Evolutionary conservation across 1,140 invertebrate species (phyloP), one percentile per base, ranked within the genome.

Genomic region (Vanessa atalanta): DNA sequence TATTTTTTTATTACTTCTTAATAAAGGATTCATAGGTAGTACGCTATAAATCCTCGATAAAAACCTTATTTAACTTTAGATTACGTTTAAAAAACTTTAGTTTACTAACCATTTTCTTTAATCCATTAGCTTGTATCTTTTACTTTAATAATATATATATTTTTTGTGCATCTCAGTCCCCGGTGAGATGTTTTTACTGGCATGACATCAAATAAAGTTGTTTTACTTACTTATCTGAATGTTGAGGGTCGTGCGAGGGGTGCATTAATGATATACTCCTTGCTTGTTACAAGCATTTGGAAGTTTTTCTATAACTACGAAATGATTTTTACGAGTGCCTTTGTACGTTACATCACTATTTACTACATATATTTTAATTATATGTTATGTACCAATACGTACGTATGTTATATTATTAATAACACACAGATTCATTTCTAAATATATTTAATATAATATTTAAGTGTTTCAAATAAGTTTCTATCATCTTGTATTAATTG

Each of bases 161-260:
- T 60, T 60, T 12, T 60, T 11, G 20, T 60, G 55, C 55, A 60
- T 31, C 55, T 26, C 23, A 60, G 26, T 31, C 55, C 55, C 55
- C 55, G 81, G 75, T 83, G 79, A 81, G 79, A 88, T 84, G 83
- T 77, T 75, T 76, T 76, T 75, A 83, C 76, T 80, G 83, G 83
- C 76, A 80, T 75, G 73, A 82, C 87, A 88, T 89, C 88, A 91
- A 90, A 92, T 91, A 90, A 92, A 90, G 86, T 90, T 92, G 88
- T 91, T 89, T 90, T 89, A 89, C 88, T 88, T 86, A 89, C 84
- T 88, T 89, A 88, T 89, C 86, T 84, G 82, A 86, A 78, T 78
- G 82, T 31, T 79, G 83, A 86, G 87, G 85, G 75, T 76, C 76
- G 75, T 67, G 57, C 47, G 75, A 80, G 81, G 90, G 90, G 90